Evolutionary conservation across 92 coral and sea anemone species (phyloP).

Genomic region (Siderastrea siderea): DNA sequence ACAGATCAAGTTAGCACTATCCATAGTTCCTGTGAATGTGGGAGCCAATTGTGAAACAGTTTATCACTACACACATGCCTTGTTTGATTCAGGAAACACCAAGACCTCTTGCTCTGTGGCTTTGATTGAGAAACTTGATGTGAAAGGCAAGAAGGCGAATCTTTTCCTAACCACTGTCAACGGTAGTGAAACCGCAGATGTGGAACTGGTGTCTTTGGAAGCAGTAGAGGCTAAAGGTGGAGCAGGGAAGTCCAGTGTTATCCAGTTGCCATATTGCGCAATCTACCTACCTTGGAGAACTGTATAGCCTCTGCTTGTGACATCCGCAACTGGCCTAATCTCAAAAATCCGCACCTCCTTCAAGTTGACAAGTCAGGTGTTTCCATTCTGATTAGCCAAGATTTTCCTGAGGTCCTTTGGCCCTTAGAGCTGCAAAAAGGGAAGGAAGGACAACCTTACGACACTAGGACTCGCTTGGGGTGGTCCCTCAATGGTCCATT

Average conservation of each 20-base stretch:
- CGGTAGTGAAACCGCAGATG: conserved; percentile 8
- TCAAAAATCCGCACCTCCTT: conserved; percentile 25
- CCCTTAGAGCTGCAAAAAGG: conserved; percentile 28
- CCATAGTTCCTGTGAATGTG: conserved; percentile 29
- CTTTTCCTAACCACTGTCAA: conserved; percentile 21
- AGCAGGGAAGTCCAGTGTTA: conserved; percentile 1
- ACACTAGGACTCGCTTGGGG: conserved; percentile 31
- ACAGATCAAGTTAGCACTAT: conserved; percentile 21
- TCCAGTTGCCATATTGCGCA: conserved; percentile 24
- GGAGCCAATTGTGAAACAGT: conserved; percentile 19
- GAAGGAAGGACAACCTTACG: conserved; percentile 41
- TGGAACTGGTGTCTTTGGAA: conserved; percentile 30
- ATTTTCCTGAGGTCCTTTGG: conserved; percentile 21
- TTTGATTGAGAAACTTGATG: not conserved
- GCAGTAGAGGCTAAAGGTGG: conserved; percentile 5
- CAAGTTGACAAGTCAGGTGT: conserved; percentile 19
- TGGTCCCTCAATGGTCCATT: conserved; percentile 48
- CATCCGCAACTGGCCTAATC: conserved; percentile 3
- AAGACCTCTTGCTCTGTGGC: conserved; percentile 21
- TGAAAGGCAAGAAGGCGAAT: conserved; percentile 7
- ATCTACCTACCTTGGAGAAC: conserved; percentile 33
- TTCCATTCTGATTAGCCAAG: conserved; percentile 40
- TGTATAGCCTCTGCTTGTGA: not conserved
- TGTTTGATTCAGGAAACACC: conserved; percentile 55
- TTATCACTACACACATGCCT: conserved; percentile 23